A percentile compares a stretch with the other conserved stretches of the same genome.
These are phyloP conservation scores for Macrostomum lignano DNA, from an alignment of 1,140 invertebrate genomes.

Conservation along the genomic window DNA sequence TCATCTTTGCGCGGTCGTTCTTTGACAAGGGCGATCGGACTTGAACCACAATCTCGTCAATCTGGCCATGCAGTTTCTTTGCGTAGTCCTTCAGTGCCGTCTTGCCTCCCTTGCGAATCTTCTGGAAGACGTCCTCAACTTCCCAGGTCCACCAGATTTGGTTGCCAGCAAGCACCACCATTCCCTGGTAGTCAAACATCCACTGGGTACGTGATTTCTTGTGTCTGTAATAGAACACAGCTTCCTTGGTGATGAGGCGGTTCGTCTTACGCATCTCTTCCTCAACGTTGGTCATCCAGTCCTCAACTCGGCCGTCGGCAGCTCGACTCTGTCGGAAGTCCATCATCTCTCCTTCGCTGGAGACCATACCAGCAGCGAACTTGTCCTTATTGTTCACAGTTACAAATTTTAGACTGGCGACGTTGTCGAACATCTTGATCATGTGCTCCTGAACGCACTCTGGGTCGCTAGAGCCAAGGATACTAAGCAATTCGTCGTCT, in stretches of 20 bases:
- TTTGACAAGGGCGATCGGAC: conserved; percentile 39
- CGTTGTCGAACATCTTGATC: conserved; percentile 78
- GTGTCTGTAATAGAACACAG: conserved; percentile 48
- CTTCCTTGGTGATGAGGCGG: conserved; percentile 53
- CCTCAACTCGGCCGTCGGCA: conserved; percentile 44
- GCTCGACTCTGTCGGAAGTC: conserved; percentile 38
- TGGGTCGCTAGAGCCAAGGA: conserved; percentile 51
- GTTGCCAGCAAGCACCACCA: conserved; percentile 52
- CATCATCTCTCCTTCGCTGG: conserved; percentile 54
- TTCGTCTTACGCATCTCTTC: conserved; percentile 53
- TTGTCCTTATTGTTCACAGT: conserved; percentile 35
- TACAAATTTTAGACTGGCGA: conserved; percentile 39
- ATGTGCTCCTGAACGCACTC: conserved; percentile 57
- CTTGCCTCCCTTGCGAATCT: conserved; percentile 41
- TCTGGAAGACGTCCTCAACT: conserved; percentile 54
- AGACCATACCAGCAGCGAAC: conserved; percentile 47
- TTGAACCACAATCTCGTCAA: conserved; percentile 46
- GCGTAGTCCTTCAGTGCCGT: conserved; percentile 62
- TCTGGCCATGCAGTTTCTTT: conserved; percentile 42
- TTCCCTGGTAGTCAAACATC: conserved; percentile 59
- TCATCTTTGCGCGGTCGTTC: conserved; percentile 57
- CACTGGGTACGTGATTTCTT: conserved; percentile 42
- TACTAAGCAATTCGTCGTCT: conserved; percentile 57
- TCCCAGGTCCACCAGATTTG: conserved; percentile 75
- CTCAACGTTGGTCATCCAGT: conserved; percentile 58